Base-by-base conservation (phyloP, 2,113 vertebrate genomes). In the Zosterops japonicus region DNA sequence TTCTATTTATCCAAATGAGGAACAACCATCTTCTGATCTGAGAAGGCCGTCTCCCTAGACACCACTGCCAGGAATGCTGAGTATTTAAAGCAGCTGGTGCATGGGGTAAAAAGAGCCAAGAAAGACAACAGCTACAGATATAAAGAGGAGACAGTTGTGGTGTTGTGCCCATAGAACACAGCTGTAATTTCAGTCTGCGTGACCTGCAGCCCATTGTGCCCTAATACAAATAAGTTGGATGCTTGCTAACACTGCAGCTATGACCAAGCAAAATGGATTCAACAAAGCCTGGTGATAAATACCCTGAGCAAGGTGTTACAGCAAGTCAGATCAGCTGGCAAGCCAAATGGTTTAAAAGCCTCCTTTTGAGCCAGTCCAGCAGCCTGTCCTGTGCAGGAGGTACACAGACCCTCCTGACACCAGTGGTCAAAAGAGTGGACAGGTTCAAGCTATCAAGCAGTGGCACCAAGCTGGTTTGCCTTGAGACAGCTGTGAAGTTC, bases 371-470 rank as follows among this genome's bases (percentile, higher is more conserved):
- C 5, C 17, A 49, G 14, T 24, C 36, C 41, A 81, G 11, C 17
- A 86, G 29, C 53, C 41, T 69, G 27, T 65, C 53, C 41, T 23
- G 19, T 16, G 22, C 36, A 56, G 55, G 23, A 77, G 21, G 36
- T 53, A 27, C 49, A 46, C 42, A 33, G 56, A 60, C 31, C 41
- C 27, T 44, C 33, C 42, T 71, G 25, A 18, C 39, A 68, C 19
- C 65, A 22, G 57, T 16, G 36, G 28, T 31, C 47, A 41, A 46
- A 52, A 64, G 21, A 80, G 8, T 24, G 14, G 33, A 57, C 22
- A 61, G 33, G 36, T 41, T 81, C 46, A 49, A 60, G 29, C 19
- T 8, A 7, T 44, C 0, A 0, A 78, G 31, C 21, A 52, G n/a
- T 18, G 21, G 55, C 1, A 1, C 9, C 17, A n/a, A 44, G n/a